phyloP scores from a whole-genome alignment of 2,797 vertebrate genomes.

The Nothura maculosa region DNA sequence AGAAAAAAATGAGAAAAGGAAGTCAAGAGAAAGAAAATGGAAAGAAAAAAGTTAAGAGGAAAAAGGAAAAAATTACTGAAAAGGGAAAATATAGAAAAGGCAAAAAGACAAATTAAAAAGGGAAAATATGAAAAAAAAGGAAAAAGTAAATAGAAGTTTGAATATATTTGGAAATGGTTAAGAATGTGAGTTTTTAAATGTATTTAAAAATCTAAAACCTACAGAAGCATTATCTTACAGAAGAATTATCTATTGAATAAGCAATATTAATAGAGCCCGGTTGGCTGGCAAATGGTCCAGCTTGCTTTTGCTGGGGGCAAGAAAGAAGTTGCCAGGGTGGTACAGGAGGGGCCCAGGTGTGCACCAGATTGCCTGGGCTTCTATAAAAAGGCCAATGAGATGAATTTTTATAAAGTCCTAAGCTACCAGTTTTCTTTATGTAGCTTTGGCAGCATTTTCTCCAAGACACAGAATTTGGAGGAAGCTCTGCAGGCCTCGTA shows the following conservation, averaged over 20 bases:
- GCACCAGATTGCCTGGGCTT: slow-evolving; percentile 55
- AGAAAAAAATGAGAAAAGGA: no score
- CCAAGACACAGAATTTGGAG: slow-evolving; percentile 42
- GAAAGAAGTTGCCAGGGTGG: slow-evolving; percentile 29
- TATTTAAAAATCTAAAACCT: neutral
- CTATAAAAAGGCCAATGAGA: slow-evolving; percentile 60
- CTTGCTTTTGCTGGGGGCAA: slow-evolving; percentile 69
- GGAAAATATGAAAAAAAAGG: no score
- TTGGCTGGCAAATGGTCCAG: slow-evolving; percentile 32
- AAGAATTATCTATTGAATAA: slow-evolving; percentile 10
- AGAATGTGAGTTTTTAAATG: no score
- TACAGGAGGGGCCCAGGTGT: slow-evolving; percentile 41
- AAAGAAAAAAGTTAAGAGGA: no score
- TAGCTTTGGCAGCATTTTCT: slow-evolving; percentile 30
- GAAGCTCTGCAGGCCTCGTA: slow-evolving; percentile 51
- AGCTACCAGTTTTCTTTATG: slow-evolving; percentile 66
- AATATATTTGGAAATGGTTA: no score
- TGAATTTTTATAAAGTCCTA: slow-evolving; percentile 60
- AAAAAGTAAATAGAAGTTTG: no score
- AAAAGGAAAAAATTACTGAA: no score
- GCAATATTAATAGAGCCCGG: slow-evolving; percentile 20
- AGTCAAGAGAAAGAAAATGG: no score
- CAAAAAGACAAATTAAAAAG: no score
- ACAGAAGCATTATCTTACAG: neutral
- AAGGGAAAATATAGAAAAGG: no score